phyloP scores from a whole-genome alignment of 2,113 vertebrate genomes.

The Choloepus hoffmanni region DNA sequence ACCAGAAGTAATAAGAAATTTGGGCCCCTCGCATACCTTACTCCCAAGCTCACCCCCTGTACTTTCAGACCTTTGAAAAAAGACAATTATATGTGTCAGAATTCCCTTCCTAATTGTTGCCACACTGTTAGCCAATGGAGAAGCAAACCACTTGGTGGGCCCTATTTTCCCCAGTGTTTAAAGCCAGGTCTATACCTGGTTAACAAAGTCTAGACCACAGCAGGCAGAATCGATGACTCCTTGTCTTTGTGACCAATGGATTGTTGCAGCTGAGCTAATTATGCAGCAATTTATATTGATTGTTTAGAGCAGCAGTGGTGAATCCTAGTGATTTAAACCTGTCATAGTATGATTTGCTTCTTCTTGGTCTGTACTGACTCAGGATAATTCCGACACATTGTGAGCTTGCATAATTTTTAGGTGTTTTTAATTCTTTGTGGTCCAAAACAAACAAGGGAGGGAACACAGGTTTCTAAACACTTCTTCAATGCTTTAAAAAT shows the following conservation, averaged over 20 bases:
- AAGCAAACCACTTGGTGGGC: neutral
- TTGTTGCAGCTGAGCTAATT: constrained; percentile 58
- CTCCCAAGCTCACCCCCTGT: neutral
- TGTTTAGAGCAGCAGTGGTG: neutral
- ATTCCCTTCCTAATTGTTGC: neutral
- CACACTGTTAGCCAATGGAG: neutral
- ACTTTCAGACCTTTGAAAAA: neutral
- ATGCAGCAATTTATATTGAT: constrained; percentile 45
- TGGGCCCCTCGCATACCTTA: neutral
- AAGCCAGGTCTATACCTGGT: neutral
- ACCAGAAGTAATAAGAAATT: neutral
- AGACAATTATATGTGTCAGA: constrained; percentile 11
- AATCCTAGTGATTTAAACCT: constrained; percentile 39
- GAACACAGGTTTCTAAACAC: neutral
- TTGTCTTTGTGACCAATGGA: constrained; percentile 26
- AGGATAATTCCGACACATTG: neutral
- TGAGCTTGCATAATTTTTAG: neutral
- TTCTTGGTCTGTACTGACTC: neutral
- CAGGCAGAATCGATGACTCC: neutral
- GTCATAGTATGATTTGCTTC: neutral
- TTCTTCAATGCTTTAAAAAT: neutral
- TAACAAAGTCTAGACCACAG: neutral
- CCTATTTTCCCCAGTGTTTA: neutral
- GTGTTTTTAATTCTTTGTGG: neutral
- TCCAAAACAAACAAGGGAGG: neutral